Evolutionary conservation across 2,888 invertebrate genomes (phyloP).

Genomic region (Barypeithes pellucidus): DNA sequence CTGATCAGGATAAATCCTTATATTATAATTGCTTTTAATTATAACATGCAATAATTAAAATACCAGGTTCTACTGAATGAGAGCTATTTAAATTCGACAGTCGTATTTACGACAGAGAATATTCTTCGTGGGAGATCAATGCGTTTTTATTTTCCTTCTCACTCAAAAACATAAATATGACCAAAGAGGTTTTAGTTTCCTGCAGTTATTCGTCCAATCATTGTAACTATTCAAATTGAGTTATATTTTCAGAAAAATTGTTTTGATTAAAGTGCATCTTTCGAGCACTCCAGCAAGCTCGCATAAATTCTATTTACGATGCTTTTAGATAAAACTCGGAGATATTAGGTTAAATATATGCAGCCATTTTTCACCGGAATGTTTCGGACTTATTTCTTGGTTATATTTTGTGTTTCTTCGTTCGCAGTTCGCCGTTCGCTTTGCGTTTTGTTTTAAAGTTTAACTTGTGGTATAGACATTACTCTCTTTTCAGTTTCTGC

Average conservation of each 20-base stretch:
- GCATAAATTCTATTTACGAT: conserved; percentile 57
- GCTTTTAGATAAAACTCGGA: conserved; percentile 55
- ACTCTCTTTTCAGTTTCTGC: no score
- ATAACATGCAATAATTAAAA: neutral
- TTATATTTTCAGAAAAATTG: conserved; percentile 62
- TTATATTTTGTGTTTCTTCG: conserved; percentile 20
- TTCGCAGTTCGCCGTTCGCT: neutral
- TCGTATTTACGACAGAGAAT: no score
- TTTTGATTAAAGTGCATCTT: conserved; percentile 62
- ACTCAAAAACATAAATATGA: no score
- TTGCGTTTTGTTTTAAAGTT: neutral
- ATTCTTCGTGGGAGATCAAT: no score
- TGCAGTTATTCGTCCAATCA: conserved; percentile 23
- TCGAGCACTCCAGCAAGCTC: conserved; percentile 47
- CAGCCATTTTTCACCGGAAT: conserved; percentile 50
- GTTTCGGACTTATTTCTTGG: conserved; percentile 16
- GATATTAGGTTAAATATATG: conserved; percentile 54
- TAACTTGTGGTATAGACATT: no score
- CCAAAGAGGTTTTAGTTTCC: no score
- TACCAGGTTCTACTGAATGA: no score
- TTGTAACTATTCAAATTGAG: conserved; percentile 55
- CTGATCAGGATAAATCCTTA: neutral
- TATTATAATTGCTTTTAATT: conserved; percentile 8
- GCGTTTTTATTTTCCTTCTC: no score
- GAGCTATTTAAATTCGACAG: no score